Conservation (phyloP, 2,113 vertebrate species). For the Serinus canaria region DNA sequence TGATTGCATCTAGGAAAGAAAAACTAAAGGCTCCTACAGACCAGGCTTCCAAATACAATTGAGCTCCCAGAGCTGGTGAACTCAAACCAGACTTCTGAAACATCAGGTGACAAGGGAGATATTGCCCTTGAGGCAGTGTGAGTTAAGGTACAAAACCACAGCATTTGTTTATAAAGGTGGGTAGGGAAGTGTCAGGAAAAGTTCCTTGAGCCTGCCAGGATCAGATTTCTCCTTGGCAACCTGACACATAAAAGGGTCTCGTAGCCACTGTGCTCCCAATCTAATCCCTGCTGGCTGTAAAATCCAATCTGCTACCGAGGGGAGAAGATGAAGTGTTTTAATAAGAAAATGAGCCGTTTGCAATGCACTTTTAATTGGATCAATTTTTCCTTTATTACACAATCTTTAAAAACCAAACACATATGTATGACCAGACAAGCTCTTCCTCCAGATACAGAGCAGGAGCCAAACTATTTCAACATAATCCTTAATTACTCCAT, state of each 20-base stretch:
- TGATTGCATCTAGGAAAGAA: neutral
- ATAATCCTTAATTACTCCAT: conserved; percentile 15
- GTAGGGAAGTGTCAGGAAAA: neutral
- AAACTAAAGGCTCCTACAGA: neutral
- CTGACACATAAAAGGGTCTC: neutral
- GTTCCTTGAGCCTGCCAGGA: neutral
- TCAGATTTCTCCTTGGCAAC: neutral
- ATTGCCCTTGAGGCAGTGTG: neutral
- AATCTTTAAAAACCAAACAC: conserved; percentile 48
- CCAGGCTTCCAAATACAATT: fast-evolving
- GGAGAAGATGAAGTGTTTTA: conserved; percentile 53
- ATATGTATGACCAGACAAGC: neutral
- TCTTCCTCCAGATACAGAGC: conserved; percentile 57
- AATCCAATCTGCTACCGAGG: conserved; percentile 5
- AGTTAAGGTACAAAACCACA: neutral
- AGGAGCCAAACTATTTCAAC: conserved; percentile 25
- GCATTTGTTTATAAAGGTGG: neutral
- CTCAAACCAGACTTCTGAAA: neutral
- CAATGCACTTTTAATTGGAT: conserved; percentile 68
- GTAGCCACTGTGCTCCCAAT: neutral
- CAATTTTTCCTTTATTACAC: conserved; percentile 69
- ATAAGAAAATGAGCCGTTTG: conserved; percentile 30
- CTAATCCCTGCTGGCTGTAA: neutral
- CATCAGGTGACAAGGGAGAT: neutral
- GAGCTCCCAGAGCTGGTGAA: fast-evolving